These are phyloP conservation scores for Lycophotia porphyrea DNA, from an alignment of 2,888 invertebrate species.

Conservation along the genomic window DNA sequence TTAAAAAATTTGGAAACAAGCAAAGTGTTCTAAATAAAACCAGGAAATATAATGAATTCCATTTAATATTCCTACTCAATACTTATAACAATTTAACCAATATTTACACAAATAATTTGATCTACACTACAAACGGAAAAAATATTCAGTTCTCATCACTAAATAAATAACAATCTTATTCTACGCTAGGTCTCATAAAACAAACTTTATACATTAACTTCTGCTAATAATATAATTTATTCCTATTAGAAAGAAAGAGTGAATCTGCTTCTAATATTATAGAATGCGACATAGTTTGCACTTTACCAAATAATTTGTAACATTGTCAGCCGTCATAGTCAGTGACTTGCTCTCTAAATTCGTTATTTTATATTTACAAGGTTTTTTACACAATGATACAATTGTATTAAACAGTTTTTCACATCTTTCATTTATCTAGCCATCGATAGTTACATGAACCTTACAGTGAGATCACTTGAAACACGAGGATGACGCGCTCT, in stretches of 20 bases:
- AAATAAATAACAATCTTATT: constrained; percentile 85
- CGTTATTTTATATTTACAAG: constrained; percentile 34
- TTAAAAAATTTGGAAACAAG: background rate
- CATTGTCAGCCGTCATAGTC: constrained; percentile 29
- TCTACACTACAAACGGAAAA: constrained; percentile 79
- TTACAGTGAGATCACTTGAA: constrained; percentile 83
- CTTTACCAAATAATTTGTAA: constrained; percentile 36
- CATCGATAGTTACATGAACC: constrained; percentile 70
- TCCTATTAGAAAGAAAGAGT: constrained; percentile 38
- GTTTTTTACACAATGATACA: constrained; percentile 10
- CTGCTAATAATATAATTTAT: constrained; percentile 34
- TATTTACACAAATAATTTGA: constrained; percentile 82
- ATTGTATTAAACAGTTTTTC: constrained; percentile 39
- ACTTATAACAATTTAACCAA: constrained; percentile 84
- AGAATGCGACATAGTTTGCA: constrained; percentile 39
- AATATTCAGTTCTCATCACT: constrained; percentile 75
- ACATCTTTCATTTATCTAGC: constrained; percentile 56
- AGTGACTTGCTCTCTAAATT: constrained; percentile 51
- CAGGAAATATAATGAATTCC: constrained; percentile 68
- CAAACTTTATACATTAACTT: constrained; percentile 66
- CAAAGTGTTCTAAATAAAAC: constrained; percentile 63
- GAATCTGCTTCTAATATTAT: constrained; percentile 19
- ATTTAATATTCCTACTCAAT: constrained; percentile 82
- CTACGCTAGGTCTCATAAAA: constrained; percentile 69
- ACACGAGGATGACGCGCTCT: constrained; percentile 61